Base-by-base conservation (phyloP, 2,113 vertebrate species). In the Melanerpes formicivorus region DNA sequence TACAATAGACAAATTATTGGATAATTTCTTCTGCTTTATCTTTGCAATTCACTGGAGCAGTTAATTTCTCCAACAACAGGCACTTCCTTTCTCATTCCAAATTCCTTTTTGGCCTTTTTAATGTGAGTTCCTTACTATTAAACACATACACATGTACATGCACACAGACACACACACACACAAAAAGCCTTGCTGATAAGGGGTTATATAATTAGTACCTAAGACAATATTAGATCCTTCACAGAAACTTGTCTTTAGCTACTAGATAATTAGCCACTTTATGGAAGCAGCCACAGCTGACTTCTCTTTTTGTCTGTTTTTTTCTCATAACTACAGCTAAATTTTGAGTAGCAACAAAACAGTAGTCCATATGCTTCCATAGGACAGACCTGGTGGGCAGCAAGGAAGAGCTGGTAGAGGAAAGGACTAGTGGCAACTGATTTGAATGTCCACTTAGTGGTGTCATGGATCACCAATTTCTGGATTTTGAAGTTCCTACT, bases 21-120 rank as follows among this genome's bases (percentile, higher is more conserved):
- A 97, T 97, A 96, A 97, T 97, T 97, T 98, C 96, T 96, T 97
- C 95, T 96, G 93, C 91, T 98, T 97, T 97, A 97, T 97, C 97
- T 96, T 97, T 95, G 82, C 96, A 98, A 97, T 97, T 97, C 97
- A 97, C 87, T 97, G 96, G 89, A 98, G 96, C 96, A 97, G 94
- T 95, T 97, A 97, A 98, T 98, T 97, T 95, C 84, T 97, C 80
- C 94, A 96, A 97, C 97, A 97, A 91, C 90, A 96, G 70, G 90
- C 93, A 82, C 78, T 88, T 97, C 90, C 91, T 98, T 98, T 96
- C 95, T 96, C 96, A 96, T 97, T 97, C 97, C 71, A 94, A 96
- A 96, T 95, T 93, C 67, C 34, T 96, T 97, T 97, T 96, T 95
- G 89, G 89, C 74, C 76, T 96, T 96, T 96, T 96, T 91, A 93